Base-by-base conservation (phyloP, 2,797 vertebrate genomes). In the Cyclura pinguis region DNA sequence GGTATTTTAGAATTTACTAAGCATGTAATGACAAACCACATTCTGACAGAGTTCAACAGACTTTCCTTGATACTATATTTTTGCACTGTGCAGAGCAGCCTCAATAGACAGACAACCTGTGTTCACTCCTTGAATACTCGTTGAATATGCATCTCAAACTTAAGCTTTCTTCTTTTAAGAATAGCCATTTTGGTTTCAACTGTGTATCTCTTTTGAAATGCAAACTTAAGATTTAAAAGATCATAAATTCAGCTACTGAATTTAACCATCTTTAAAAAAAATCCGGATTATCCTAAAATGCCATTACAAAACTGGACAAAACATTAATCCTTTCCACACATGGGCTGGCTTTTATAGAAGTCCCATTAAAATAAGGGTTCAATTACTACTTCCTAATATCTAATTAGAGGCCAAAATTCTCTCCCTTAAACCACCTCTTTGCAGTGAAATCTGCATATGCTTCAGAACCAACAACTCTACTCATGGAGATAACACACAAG, bases 1-100 rank as follows among this genome's bases (percentile, higher is more conserved):
- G 82, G 52, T 67, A 52, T 64, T 89, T 84, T 77, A 35, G 38
- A 89, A 77, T 84, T 74, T 89, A 67, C 55, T 76, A 84, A 52
- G 57, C 81, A 67, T 67, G 24, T 27, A 29, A 27, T 67, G 64
- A 67, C 27, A 27, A 67, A 67, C 6, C 64, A 67, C 64, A 67
- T 67, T 67, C 24, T 29, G 27, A 67, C 24, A 67, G 64, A 27
- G 14, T 67, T 67, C 64, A 67, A 27, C 24, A 67, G 24, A 67
- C 27, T 67, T 67, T 67, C 27, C 64, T 67, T 67, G 24, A 67
- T 67, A 27, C 22, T 67, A 8, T 29, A 29, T 29, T 67, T 67
- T 67, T 27, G 64, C 22, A 8, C 14, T 59, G 20, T 59, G 14
- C 57, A 20, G 57, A 16, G 57, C 59, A 67, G 27, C 64, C 27